Base-by-base conservation (phyloP, 2,888 invertebrate species). In the Sinohyriopsis cumingii region DNA sequence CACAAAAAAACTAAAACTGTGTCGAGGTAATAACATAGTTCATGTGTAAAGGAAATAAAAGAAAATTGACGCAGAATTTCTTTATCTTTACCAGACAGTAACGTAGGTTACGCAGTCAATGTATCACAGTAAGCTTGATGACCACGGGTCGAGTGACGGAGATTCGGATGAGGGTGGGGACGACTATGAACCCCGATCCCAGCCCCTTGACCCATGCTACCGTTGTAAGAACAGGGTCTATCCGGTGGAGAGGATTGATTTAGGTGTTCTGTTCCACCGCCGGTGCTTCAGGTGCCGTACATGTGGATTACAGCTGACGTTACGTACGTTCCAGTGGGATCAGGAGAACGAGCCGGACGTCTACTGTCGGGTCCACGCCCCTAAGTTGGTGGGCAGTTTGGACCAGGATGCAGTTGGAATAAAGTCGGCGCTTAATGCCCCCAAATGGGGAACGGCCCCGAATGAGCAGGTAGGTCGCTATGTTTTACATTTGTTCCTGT, bases 241-340 rank as follows among this genome's bases (percentile, higher is more conserved):
- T 91, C 97, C 97, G 88, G 97, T 98, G 91, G 98, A 98, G 91
- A 93, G 97, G 73, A 82, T 89, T 54, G 98, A 98, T 91, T 87
- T 87, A 9, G 87, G 86, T 9, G 97, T 97, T 91, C 95, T 97
- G 90, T 98, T 97, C 91, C 98, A 98, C 90, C 71, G 96, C 88
- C 96, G 96, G n/a, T 98, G 98, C 91, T 98, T 98, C 92, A 97
- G 97, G 91, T 98, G 98, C 90, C 94, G 95, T 66, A 94, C 95
- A 62, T 98, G 98, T 91, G 96, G 97, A 77, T 82, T 89, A 59
- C 88, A 89, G 73, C 78, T 90, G 25, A 85, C 87, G 7, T 75
- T 89, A 60, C 79, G 85, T 65, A 88, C 88, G 19, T 89, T 88
- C 73, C 86, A 85, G 68, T 88, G 89, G 69, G 88, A 88, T 72